Evolutionary conservation across 2,797 vertebrate genomes (phyloP), one percentile per base, ranked within the genome.

Genomic region (Eulemur albifrons): DNA sequence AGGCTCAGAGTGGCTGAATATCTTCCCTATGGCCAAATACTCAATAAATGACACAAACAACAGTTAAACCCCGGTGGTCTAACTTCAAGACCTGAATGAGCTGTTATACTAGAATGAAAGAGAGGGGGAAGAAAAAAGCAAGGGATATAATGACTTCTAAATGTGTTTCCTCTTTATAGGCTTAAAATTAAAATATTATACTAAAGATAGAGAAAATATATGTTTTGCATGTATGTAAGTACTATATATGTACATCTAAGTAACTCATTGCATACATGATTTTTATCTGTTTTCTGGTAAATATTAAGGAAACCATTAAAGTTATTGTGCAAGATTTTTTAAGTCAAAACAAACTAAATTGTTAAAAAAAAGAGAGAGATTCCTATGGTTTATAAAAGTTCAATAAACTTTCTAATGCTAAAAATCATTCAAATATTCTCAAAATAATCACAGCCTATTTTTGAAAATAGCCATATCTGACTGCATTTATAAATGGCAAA

Each of bases 391-490:
- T 80, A 50, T 50, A 81, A 70, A 82, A 91, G n/a, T 52, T 84
- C 27, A 12, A 35, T 61, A 73, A 90, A 80, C 21, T 95, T 88
- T 76, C 69, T 82, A 65, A 13, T 82, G 63, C 61, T 48, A 65
- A 84, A 70, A 90, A 70, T 90, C 43, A 18, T 67, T 95, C 57
- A 75, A 70, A 54, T n/a, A 96, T 63, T 85, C 35, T 38, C 88
- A 61, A 38, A 32, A 79, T 69, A 94, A 77, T 82, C 50, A 61
- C 30, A 50, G 21, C 8, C 14, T 61, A 30, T 67, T 92, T 92
- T 80, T 85, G 50, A 65, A 27, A 59, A 59, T 59, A 11, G 50
- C 11, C 40, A 21, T 73, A 79, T 59, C 10, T 88, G 77, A 84
- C 30, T 38, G 30, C 17, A 40, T 90, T 88, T 73, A 14, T 93